Percentiles rank a stretch among this genome's conserved stretches.
These are phyloP conservation scores for Tinamus major DNA, from an alignment of 2,797 vertebrate species.

Conservation along the genomic window DNA sequence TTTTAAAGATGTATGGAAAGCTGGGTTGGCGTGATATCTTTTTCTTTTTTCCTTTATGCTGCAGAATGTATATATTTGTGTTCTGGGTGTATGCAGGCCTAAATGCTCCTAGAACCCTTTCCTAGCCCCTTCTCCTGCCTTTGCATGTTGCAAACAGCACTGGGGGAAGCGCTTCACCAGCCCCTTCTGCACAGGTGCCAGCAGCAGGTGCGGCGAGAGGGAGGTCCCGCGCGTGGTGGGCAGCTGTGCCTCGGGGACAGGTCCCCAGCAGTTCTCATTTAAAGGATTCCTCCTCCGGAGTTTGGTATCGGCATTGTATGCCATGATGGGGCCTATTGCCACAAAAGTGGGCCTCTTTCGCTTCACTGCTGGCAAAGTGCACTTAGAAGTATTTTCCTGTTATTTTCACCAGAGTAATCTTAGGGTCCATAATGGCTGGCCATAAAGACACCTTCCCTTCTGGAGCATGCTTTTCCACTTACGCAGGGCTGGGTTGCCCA, in stretches of 20 bases:
- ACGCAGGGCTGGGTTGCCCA: background rate
- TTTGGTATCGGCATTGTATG: background rate
- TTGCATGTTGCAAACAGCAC: background rate
- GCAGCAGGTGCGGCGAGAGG: background rate
- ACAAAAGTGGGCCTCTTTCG: background rate
- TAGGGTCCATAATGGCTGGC: background rate
- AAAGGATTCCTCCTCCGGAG: background rate
- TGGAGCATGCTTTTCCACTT: background rate
- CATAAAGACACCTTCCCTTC: background rate
- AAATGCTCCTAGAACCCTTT: background rate
- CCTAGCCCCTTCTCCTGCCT: background rate
- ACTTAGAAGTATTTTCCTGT: conserved; percentile 13
- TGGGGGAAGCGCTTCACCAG: background rate
- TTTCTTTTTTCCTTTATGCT: background rate
- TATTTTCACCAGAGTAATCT: conserved; percentile 16
- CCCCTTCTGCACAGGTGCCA: rapidly evolving
- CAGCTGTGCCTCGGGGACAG: background rate
- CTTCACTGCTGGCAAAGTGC: background rate
- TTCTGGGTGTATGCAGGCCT: background rate
- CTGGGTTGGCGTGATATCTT: background rate
- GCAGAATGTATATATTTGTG: background rate
- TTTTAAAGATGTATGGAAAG: background rate
- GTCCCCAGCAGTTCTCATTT: background rate
- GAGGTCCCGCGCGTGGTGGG: background rate
- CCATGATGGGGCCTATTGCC: background rate